Conservation (phyloP, 2,888 invertebrate species). For the Tromatobia lineatoria region DNA sequence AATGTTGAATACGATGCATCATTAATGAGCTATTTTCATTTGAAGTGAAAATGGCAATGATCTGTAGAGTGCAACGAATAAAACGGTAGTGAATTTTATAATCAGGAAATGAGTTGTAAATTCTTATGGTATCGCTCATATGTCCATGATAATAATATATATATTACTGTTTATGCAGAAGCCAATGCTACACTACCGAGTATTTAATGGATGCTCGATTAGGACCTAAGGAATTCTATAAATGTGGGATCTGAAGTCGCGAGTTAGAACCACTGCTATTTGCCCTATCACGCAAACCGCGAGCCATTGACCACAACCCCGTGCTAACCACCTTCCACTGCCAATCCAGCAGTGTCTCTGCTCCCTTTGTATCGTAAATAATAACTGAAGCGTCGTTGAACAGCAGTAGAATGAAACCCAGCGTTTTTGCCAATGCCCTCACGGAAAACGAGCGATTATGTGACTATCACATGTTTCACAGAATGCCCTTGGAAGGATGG, state of each 20-base stretch:
- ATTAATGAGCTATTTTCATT: too few relatives aligned
- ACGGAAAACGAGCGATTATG: conserved; percentile 41
- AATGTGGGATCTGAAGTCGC: conserved; percentile 40
- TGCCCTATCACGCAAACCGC: conserved; percentile 72
- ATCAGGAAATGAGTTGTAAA: too few relatives aligned
- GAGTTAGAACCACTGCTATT: conserved; percentile 39
- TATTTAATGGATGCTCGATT: conserved; percentile 1
- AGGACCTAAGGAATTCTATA: conserved; percentile 50
- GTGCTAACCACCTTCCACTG: conserved; percentile 4
- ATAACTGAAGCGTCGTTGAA: conserved; percentile 49
- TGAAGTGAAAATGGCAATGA: too few relatives aligned
- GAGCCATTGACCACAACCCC: conserved; percentile 64
- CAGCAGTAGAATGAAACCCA: conserved; percentile 28
- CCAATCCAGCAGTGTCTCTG: conserved; percentile 4
- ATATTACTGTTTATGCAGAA: neutral
- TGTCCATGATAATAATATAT: neutral
- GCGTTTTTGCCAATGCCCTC: conserved; percentile 55
- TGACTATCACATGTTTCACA: conserved; percentile 66
- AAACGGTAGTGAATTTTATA: too few relatives aligned
- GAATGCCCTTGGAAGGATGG: conserved; percentile 83
- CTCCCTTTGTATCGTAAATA: conserved; percentile 56
- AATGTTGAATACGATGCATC: too few relatives aligned
- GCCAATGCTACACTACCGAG: neutral
- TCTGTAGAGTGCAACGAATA: too few relatives aligned
- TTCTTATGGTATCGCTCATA: too few relatives aligned